Base-by-base conservation (phyloP, 2,888 invertebrate genomes). In the Sarcophaga subvicina region DNA sequence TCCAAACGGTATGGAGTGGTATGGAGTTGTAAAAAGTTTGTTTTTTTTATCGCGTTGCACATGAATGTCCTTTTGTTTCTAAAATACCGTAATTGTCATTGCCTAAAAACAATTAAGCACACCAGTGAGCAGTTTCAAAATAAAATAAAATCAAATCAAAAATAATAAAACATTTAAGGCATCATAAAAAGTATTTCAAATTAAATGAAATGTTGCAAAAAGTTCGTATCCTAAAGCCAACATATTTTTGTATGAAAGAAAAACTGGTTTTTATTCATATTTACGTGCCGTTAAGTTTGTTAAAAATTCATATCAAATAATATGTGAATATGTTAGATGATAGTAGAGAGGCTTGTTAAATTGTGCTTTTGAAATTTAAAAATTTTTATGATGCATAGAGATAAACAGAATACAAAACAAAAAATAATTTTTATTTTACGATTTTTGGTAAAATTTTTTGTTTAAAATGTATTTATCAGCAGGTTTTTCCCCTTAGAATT, bases 121-220 rank as follows among this genome's bases (percentile, higher is more conserved):
- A 75, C 47, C 64, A 75, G 75, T 54, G 75, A 64, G 49, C 75
- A 75, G 25, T 75, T 54, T 75, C 12, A 4, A 17, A 75, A 64
- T 54, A 75, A 75, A 75, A 64, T 49, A 10, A 27, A 27, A 27
- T 27, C 4, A 27, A 25, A 27, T 27, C 27, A 27, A 27, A 27
- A 27, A 27, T 49, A 49, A 12, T 49, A 37, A 66, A 59, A 66
- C 25, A 64, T 25, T 76, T 27, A 76, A 76, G 62, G 20, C 20
- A 25, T 37, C 49, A 76, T 64, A 66, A 37, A 59, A 25, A 64
- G 8, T 25, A n/a, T 64, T 49, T 64, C n/a, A 64, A 25, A 37
- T 6, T 49, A 49, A 49, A 75, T 49, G 49, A 1, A 64, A 64
- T 20, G 49, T 20, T 12, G 59, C 12, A 75, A 25, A 10, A 63